Evolutionary conservation across 1,140 invertebrate species (phyloP).

Genomic region (Platyscapa corneri): DNA sequence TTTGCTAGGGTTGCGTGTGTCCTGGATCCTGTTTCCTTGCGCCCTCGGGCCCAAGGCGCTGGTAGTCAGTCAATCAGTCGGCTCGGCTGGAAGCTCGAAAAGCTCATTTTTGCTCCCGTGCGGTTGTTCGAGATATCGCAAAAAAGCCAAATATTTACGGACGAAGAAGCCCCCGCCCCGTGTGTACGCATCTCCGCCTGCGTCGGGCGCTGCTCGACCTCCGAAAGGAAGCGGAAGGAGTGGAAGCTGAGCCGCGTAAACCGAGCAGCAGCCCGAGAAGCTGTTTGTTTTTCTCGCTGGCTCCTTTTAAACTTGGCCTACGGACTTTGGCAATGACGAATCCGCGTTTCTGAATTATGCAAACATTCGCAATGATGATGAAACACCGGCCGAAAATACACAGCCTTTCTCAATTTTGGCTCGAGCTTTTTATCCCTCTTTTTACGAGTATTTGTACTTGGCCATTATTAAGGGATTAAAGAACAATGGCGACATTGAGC

Average conservation of each 20-base stretch:
- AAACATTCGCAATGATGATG: too few species aligned
- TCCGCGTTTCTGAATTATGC: too few species aligned
- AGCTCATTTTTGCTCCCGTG: neutral
- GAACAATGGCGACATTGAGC: neutral
- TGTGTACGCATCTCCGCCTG: neutral
- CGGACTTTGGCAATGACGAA: too few species aligned
- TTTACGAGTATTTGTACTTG: too few species aligned
- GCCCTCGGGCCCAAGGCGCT: too few species aligned
- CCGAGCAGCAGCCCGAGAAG: too few species aligned
- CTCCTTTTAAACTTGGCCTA: neutral
- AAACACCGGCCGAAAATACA: too few species aligned
- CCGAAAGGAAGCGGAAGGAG: neutral
- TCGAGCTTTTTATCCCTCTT: too few species aligned
- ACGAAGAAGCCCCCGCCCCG: neutral
- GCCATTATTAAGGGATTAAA: neutral
- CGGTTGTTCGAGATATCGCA: neutral
- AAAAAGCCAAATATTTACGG: neutral
- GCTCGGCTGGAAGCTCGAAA: neutral
- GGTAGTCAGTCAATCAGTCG: too few species aligned
- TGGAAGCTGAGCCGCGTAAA: neutral
- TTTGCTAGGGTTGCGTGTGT: neutral
- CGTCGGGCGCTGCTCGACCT: too few species aligned
- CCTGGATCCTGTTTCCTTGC: neutral
- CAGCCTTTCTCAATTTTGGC: too few species aligned
- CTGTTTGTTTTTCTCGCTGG: neutral